phyloP scores from a whole-genome alignment of 2,113 vertebrate species.

The Acrocephalus kingi region DNA sequence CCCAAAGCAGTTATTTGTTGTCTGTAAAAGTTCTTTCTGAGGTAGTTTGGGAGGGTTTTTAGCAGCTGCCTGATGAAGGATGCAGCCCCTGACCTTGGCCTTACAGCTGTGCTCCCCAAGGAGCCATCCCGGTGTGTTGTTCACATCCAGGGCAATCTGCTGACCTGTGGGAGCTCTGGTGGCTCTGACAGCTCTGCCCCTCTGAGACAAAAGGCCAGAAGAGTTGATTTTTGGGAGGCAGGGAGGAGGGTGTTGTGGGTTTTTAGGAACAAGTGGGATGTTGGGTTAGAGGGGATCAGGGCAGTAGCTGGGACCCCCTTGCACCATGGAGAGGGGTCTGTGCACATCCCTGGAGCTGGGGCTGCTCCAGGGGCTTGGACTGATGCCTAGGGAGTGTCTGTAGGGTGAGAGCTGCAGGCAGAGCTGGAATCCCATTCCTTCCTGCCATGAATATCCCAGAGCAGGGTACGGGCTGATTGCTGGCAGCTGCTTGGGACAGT shows the following conservation, averaged over 20 bases:
- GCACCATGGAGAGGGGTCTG: background rate
- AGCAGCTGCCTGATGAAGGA: background rate
- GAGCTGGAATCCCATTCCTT: background rate
- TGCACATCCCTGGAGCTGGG: accelerated
- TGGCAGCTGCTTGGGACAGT: background rate
- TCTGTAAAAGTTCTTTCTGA: accelerated
- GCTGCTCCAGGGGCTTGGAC: accelerated
- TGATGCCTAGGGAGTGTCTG: background rate
- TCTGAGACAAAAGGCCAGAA: too few relatives aligned
- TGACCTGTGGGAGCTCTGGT: background rate
- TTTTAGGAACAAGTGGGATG: background rate
- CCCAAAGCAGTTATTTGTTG: background rate
- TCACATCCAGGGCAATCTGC: accelerated
- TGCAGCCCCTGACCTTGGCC: background rate
- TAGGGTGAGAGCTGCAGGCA: accelerated
- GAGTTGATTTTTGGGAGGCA: background rate
- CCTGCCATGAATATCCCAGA: background rate
- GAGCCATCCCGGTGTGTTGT: accelerated
- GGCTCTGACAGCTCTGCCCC: background rate
- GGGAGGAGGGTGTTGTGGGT: background rate
- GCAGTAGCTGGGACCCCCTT: background rate
- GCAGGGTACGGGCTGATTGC: background rate
- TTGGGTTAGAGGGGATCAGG: background rate
- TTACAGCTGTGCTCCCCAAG: background rate
- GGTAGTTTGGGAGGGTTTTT: background rate